Evolutionary conservation across 2,888 invertebrate genomes (phyloP).

Genomic region (Chymomyza fuscimana): DNA sequence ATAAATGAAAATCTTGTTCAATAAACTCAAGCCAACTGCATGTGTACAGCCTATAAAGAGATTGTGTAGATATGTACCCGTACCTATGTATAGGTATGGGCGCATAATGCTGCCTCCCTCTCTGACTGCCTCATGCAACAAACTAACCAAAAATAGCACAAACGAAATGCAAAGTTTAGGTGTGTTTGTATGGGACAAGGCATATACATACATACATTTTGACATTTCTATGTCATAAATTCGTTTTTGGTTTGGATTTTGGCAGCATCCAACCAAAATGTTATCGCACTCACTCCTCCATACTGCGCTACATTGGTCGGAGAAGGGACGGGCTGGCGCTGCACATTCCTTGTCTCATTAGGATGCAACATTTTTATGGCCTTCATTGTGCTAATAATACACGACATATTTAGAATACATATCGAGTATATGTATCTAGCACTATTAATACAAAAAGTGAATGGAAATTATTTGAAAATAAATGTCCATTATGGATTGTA

Average conservation of each 20-base stretch:
- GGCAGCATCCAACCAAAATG: constrained; percentile 17
- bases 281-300: background rate
- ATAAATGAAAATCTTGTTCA: constrained; percentile 20
- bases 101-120: too few species aligned
- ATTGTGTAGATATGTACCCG: background rate
- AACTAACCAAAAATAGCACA: background rate
- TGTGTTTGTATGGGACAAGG: background rate
- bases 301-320: background rate
- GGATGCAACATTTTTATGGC: background rate
- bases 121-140: constrained; percentile 3
- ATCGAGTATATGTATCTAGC: background rate
- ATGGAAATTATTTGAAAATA: constrained; percentile 6
- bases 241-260: constrained; percentile 29
- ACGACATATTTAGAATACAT: background rate
- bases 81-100: too few species aligned
- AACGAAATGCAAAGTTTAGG: background rate
- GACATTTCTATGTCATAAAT: constrained; percentile 69
- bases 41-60: constrained; percentile 3
- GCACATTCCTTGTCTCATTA: background rate
- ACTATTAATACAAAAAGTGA: background rate
- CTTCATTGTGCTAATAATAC: background rate
- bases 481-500: background rate
- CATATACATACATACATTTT: constrained; percentile 26
- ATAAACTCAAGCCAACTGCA: constrained; percentile 35
- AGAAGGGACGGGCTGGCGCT: background rate